Conservation (phyloP, 2,113 vertebrate genomes). For the Chloroceryle aenea region DNA sequence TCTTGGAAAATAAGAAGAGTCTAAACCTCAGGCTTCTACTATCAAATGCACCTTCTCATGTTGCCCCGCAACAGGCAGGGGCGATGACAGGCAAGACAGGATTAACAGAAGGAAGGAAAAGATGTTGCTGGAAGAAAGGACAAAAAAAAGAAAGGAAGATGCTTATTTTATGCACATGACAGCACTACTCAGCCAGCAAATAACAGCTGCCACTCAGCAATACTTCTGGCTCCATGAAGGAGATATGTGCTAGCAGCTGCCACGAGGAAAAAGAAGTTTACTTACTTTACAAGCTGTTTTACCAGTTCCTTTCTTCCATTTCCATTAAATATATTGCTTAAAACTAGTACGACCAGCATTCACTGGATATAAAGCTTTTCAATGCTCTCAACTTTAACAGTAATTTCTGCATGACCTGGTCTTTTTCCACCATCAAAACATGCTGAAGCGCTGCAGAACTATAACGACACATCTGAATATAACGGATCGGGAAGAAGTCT, state of each 20-base stretch:
- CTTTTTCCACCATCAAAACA: background rate
- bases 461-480: background rate
- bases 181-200: slow-evolving; percentile 36
- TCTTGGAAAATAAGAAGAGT: background rate
- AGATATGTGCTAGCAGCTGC: background rate
- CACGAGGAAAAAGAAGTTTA: background rate
- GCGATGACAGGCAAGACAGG: background rate
- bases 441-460: background rate
- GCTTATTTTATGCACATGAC: background rate
- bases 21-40: background rate
- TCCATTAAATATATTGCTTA: background rate
- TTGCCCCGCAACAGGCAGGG: background rate
- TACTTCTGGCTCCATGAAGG: slow-evolving; percentile 17
- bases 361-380: background rate
- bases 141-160: background rate
- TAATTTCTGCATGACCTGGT: background rate
- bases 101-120: slow-evolving; percentile 47
- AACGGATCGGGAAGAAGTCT: background rate
- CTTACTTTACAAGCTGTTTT: background rate
- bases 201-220: slow-evolving; percentile 28
- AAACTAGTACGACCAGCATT: background rate
- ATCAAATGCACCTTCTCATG: background rate
- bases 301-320: background rate
- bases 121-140: background rate
- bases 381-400: background rate